These are phyloP conservation scores for Dinocampus coccinellae DNA, from an alignment of 2,888 invertebrate species.

Conservation along the genomic window DNA sequence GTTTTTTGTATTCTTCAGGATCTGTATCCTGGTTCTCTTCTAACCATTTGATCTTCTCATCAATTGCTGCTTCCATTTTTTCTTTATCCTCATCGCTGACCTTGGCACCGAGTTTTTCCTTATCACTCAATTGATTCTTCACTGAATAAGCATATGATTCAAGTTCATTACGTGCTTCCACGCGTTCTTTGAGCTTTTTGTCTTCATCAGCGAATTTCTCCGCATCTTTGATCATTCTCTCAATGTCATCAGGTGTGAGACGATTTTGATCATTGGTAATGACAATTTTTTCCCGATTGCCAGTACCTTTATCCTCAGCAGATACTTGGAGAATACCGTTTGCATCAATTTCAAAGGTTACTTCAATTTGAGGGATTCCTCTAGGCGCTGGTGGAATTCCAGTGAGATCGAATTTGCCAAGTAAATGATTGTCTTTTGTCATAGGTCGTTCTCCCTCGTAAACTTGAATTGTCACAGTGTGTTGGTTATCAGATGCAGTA, in stretches of 20 bases:
- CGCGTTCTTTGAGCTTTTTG: slow-evolving; percentile 94
- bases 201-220: slow-evolving; percentile 99
- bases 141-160: slow-evolving; percentile 98
- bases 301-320: slow-evolving; percentile 99
- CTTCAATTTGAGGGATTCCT: slow-evolving; percentile 95
- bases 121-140: slow-evolving; percentile 96
- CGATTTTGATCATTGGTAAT: slow-evolving; percentile 99
- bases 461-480: slow-evolving; percentile 96
- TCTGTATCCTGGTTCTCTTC: slow-evolving; percentile 96
- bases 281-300: slow-evolving; percentile 98
- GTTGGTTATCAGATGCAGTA: slow-evolving; percentile 98
- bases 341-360: slow-evolving; percentile 94
- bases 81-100: slow-evolving; percentile 89
- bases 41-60: slow-evolving; percentile 97
- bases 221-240: slow-evolving; percentile 99
- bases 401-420: slow-evolving; percentile 98
- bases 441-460: slow-evolving; percentile 99
- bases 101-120: slow-evolving; percentile 96
- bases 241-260: slow-evolving; percentile 97
- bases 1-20: slow-evolving; percentile 91
- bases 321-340: slow-evolving; percentile 96
- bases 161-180: slow-evolving; percentile 96
- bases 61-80: slow-evolving; percentile 96
- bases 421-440: slow-evolving; percentile 99
- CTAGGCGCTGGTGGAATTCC: slow-evolving; percentile 96